Evolutionary conservation across 2,797 vertebrate genomes (phyloP).

Genomic region (Hapalemur alaotrensis): DNA sequence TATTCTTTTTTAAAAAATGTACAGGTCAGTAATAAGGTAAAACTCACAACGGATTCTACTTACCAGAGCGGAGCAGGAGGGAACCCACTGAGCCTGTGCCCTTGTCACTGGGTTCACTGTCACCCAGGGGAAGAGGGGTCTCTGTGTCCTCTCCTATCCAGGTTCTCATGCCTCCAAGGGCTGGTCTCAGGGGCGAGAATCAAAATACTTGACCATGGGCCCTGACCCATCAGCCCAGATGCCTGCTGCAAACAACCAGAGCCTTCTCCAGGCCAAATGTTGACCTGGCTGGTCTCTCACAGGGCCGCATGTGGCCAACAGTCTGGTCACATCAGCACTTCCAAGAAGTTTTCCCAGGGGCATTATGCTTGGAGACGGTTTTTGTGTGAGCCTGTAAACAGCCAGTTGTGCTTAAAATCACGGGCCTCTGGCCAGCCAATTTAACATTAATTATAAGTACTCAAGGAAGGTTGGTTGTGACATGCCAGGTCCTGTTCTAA

Average conservation of each 20-base stretch:
- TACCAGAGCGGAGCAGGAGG: not conserved
- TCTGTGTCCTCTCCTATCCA: not conserved
- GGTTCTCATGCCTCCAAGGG: not conserved
- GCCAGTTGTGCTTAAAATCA: not conserved
- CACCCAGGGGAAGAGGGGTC: not conserved
- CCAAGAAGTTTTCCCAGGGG: not conserved
- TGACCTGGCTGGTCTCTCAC: not conserved
- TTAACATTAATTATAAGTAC: not conserved
- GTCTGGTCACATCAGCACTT: not conserved
- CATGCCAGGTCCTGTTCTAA: not conserved
- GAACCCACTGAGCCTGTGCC: not conserved
- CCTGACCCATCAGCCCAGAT: not conserved
- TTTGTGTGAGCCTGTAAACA: not conserved
- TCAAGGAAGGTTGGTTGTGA: not conserved
- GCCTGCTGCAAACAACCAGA: not conserved
- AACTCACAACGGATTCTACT: not conserved
- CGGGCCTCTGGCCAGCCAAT: not conserved
- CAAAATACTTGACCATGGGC: not conserved
- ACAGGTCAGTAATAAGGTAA: not conserved
- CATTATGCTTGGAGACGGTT: not conserved
- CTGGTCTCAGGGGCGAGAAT: not conserved
- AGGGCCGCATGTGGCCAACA: not conserved
- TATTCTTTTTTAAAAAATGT: not conserved
- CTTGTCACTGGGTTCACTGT: not conserved
- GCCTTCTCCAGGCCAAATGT: not conserved